Evolutionary conservation across 2,888 invertebrate genomes (phyloP).

Genomic region (Pegoplata infirma): DNA sequence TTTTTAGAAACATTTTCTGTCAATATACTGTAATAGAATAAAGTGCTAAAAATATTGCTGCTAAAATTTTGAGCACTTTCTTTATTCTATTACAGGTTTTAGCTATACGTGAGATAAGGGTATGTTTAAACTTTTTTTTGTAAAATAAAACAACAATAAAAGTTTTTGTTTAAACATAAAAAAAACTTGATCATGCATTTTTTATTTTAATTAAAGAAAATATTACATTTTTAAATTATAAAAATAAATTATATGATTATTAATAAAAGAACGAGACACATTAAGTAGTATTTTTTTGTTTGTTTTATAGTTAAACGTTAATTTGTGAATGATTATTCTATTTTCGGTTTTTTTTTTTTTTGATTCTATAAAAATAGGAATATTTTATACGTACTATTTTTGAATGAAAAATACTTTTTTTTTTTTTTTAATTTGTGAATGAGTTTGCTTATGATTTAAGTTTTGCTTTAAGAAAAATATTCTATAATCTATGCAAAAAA

Average conservation of each 20-base stretch:
- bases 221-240: conserved; percentile 53
- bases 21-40: no score
- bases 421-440: conserved; percentile 17
- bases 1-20: no score
- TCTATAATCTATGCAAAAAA: conserved; percentile 46
- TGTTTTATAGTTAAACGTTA: conserved; percentile 20
- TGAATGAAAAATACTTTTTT: conserved; percentile 15
- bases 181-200: conserved; percentile 52
- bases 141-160: background rate
- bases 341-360: conserved; percentile 20
- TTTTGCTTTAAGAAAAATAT: conserved; percentile 30
- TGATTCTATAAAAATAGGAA: conserved; percentile 60
- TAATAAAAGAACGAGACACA: conserved; percentile 36
- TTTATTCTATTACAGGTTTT: no score
- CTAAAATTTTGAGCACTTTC: no score
- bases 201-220: conserved; percentile 52
- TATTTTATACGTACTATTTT: conserved; percentile 33
- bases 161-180: conserved; percentile 46
- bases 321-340: conserved; percentile 54
- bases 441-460: conserved; percentile 16
- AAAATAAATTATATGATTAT: conserved; percentile 57
- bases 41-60: no score
- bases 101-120: no score
- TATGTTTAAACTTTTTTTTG: no score
- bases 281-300: conserved; percentile 31